Conservation (phyloP, 2,113 vertebrate genomes). For the Ictalurus punctatus region DNA sequence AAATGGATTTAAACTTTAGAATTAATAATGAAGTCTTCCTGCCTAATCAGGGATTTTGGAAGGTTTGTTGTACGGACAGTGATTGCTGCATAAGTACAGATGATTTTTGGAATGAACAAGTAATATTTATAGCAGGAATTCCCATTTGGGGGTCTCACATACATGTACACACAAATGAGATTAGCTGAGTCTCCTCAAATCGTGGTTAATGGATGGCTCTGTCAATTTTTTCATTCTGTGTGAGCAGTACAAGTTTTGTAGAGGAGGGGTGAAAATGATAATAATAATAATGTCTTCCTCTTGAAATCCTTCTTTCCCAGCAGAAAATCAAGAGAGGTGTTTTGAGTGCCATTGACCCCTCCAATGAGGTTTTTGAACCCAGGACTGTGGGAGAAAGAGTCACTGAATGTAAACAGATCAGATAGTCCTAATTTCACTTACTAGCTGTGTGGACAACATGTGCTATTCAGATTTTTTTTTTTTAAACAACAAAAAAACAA, state of each 20-base stretch:
- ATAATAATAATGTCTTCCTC: conserved; percentile 13
- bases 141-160: background rate
- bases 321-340: conserved; percentile 50
- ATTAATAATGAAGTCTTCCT: conserved; percentile 15
- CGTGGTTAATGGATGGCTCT: background rate
- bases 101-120: background rate
- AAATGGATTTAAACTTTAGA: conserved; percentile 16
- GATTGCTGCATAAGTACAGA: background rate
- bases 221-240: conserved; percentile 1
- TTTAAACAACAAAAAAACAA: background rate
- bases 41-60: background rate
- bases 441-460: conserved; percentile 9
- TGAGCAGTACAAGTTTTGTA: background rate
- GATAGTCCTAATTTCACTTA: conserved; percentile 34
- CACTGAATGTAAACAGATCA: conserved; percentile 33
- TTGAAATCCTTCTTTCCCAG: conserved; percentile 11
- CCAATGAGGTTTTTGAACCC: conserved; percentile 33
- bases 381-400: conserved; percentile 13
- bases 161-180: conserved; percentile 9
- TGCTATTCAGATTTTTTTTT: background rate
- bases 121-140: conserved; percentile 39
- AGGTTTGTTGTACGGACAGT: conserved; percentile 11
- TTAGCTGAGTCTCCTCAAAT: conserved; percentile 35
- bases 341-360: conserved; percentile 45
- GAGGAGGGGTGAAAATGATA: background rate